Base-by-base conservation (phyloP, 2,888 invertebrate species). In the Hemicrepidius hirtus region DNA sequence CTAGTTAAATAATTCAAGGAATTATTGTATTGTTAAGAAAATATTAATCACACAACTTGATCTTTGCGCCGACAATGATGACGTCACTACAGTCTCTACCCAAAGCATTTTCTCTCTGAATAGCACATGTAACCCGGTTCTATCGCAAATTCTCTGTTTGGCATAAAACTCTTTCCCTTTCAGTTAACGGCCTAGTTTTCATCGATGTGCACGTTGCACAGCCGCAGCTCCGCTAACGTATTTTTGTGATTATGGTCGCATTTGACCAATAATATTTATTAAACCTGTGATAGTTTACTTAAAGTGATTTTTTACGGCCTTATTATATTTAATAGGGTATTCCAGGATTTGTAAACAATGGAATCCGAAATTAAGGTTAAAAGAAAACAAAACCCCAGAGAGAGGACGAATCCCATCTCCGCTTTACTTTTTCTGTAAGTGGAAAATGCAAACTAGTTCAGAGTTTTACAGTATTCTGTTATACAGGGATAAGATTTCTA, bases 391-490 rank as follows among this genome's bases (percentile, higher is more conserved):
- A 92, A 93, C 85, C 93, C 93, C 3, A 87, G 90, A 72, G 89
- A 91, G 78, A 89, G 80, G 4, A 91, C 92, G 2, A 92, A 90
- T 83, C 78, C 87, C n/a, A 77, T 93, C 21, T 92, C 93, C 4
- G 88, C 90, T 74, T 85, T 90, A 80, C 89, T 89, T 73, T 93
- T 90, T 84, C 90, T 91, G 93, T 94, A 85, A 88, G 90, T 87
- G 53, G 16, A 13, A 59, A 9, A 40, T 3, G 13, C 1, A 40
- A 40, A 40, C 2, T 40, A 40, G 13, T 13, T 40, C n/a, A 40
- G 40, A 4, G 24, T 24, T 24, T 24, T 24, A 5, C 24, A 5
- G 24, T 5, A 32, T 32, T 32, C 7, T 32, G 28, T 28, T 3
- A 28, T 4, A 28, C 40, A 40, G 13, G 24, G 10, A 60, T 18